Base-by-base conservation (phyloP, 2,797 vertebrate species). In the Ceryle rudis region DNA sequence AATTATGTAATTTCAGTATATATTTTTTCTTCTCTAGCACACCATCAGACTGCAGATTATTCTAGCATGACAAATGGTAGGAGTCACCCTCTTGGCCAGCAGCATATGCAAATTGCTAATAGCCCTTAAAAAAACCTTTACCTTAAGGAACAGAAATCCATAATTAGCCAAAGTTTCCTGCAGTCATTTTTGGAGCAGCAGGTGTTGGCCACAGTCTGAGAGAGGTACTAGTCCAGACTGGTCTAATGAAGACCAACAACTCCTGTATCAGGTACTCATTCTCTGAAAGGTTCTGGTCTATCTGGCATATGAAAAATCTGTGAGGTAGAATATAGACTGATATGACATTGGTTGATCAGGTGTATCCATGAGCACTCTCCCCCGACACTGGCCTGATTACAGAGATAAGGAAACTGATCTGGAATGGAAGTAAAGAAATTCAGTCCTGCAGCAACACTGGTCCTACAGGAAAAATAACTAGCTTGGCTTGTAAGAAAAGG, bases 21-120 rank as follows among this genome's bases (percentile, higher is more conserved):
- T 58, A 52, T 75, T 93, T 94, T 94, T 95, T 80, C 71, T 88
- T 58, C 58, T 71, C 42, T 62, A 35, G 62, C 37, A 64, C 72
- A 44, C 51, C 11, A 3, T 61, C 54, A 89, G 29, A 33, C 33
- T 33, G 15, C 31, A 44, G n/a, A 33, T 65, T 65, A 42, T 73
- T 86, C 52, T 67, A 74, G 47, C 1, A 1, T 55, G 39, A 51
- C 29, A 89, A 67, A 67, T 44, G 11, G n/a, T 9, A 81, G 41
- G 11, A 89, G 26, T 41, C 29, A 72, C 29, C 8, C 23, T 69
- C 28, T 33, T 31, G 25, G 49, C 22, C 60, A 73, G 37, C 11
- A 86, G 41, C 29, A 58, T 17, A 25, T 8, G 14, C 19, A 89
- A 72, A 55, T 39, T 23, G 14, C 37, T 55, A 54, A 14, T 2